phyloP scores from a whole-genome alignment of 2,113 vertebrate species.

The Caracal caracal region DNA sequence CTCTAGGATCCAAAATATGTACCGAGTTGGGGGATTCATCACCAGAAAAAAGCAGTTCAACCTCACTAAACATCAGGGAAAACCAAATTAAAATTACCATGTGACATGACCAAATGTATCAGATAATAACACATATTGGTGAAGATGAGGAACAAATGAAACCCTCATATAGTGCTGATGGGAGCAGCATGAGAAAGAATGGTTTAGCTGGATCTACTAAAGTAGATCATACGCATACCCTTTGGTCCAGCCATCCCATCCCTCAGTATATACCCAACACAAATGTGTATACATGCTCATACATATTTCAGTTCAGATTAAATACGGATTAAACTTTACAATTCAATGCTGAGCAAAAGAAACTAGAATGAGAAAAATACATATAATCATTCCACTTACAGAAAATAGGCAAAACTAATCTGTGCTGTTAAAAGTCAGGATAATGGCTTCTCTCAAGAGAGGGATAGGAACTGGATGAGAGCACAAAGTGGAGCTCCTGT shows the following conservation, averaged over 20 bases:
- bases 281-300: background rate
- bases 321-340: background rate
- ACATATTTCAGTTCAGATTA: background rate
- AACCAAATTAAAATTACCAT: slow-evolving; percentile 23
- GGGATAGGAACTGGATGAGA: background rate
- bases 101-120: background rate
- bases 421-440: background rate
- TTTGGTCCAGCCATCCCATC: background rate
- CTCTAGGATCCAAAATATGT: background rate
- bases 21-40: background rate
- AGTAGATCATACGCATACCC: background rate
- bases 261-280: background rate
- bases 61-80: background rate
- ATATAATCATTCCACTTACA: background rate
- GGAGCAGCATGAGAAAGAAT: background rate
- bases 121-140: background rate
- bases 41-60: background rate
- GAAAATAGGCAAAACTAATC: background rate
- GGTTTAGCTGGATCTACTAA: background rate
- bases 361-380: background rate
- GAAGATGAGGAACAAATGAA: background rate
- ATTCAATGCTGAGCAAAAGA: background rate
- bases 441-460: background rate
- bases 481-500: background rate
- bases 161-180: background rate